Evolutionary conservation across 1,140 invertebrate species (phyloP).

Genomic region (Vanessa tameamea): DNA sequence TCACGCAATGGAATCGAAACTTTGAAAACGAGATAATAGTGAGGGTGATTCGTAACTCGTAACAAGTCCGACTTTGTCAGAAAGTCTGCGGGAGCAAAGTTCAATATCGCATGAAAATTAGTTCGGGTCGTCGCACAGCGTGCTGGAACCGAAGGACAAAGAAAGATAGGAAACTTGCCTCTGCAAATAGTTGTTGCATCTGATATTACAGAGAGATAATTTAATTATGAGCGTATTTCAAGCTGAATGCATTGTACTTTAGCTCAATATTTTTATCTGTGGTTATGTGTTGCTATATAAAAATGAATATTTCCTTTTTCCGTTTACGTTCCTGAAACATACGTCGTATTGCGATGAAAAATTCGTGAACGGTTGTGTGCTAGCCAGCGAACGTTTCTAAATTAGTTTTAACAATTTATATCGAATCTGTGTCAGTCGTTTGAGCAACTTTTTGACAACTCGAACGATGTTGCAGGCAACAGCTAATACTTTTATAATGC

Average conservation of each 20-base stretch:
- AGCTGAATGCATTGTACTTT: not conserved
- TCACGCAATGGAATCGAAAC: conserved; percentile 44
- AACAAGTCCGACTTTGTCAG: conserved; percentile 36
- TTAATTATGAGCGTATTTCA: not conserved
- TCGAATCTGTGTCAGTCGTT: too few species aligned
- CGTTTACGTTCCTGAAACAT: too few species aligned
- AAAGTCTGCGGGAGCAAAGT: conserved; percentile 29
- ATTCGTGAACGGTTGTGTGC: too few species aligned
- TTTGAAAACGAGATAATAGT: conserved; percentile 44
- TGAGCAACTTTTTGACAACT: too few species aligned
- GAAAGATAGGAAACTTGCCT: conserved; percentile 23
- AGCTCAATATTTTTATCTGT: not conserved
- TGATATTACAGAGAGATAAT: conserved; percentile 15
- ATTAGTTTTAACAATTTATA: too few species aligned
- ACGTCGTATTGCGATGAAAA: too few species aligned
- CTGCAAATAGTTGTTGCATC: conserved; percentile 17
- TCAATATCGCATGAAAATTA: conserved; percentile 38
- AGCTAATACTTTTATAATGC: too few species aligned
- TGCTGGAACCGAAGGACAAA: conserved; percentile 28
- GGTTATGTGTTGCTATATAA: too few species aligned
- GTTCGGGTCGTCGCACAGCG: conserved; percentile 29
- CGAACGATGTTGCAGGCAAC: too few species aligned
- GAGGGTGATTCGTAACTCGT: conserved; percentile 34
- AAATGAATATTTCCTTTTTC: too few species aligned
- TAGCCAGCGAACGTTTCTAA: too few species aligned